Evolutionary conservation across 1,140 invertebrate genomes (phyloP), one percentile per base, ranked within the genome.

Genomic region (Teleopsis dalmanni): DNA sequence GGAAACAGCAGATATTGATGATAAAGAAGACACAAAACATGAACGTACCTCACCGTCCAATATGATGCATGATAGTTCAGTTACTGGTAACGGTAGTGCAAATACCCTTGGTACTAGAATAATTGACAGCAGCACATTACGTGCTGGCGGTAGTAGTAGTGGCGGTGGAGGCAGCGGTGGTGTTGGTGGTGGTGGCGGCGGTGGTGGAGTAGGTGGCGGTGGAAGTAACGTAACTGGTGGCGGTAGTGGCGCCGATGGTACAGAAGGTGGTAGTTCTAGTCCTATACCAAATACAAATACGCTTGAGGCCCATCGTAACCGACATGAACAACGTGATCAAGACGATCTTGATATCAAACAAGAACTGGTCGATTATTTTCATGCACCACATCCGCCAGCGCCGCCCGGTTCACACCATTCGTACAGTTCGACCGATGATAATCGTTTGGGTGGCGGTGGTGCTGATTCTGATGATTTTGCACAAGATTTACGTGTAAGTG

Each of bases 201-300:
- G 48, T 3, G 54, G 23, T 8, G 34, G 36, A 2, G 34, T 18
- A 3, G 54, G 57, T 2, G 54, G 50, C 1, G 42, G 54, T 5
- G 49, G 55, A 4, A 55, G 40, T 27, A 45, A 47, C 13, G 57
- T 53, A 3, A 54, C 47, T 1, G 40, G 54, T 7, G 47, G 48
- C 10, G 40, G 53, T 35, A 37, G 14, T 29, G 50, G 46, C 19
- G 29, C 27, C 22, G 27, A 21, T 13, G 50, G 50, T 5, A 62
- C 62, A 14, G 64, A 67, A 26, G 53, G 59, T n/a, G 60, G 64
- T 21, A n/a, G n/a, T n/a, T 66, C 64, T 21, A 67, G 64, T 59
- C 64, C 64, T 46, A 64, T 67, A 56, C 64, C 64, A 36, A 67
- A 67, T 35, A 64, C 63, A 29, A 66, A 63, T 6, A 66, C 59